Percentiles rank a stretch among this genome's conserved stretches.
Conservation (phyloP, 1,140 invertebrate genomes). For the Heliconius himera region DNA sequence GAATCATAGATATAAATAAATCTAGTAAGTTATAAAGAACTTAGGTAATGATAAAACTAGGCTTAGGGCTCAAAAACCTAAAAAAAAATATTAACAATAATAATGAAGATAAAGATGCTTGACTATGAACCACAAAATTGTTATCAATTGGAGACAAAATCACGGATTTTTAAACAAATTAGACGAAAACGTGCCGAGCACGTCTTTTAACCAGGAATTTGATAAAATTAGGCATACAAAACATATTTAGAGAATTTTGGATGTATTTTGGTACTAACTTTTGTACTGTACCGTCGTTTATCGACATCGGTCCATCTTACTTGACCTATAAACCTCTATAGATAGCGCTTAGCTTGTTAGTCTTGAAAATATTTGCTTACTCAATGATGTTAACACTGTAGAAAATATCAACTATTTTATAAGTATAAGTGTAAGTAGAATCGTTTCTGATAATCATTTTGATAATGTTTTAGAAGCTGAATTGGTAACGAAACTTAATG, state of each 20-base stretch:
- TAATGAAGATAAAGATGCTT: neutral
- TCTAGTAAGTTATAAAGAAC: neutral
- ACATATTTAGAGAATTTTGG: constrained; percentile 46
- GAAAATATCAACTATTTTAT: constrained; percentile 65
- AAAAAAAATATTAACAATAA: neutral
- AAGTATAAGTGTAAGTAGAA: constrained; percentile 59
- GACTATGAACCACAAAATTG: neutral
- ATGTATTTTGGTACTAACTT: constrained; percentile 77
- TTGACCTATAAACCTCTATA: constrained; percentile 61
- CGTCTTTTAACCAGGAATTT: constrained; percentile 14
- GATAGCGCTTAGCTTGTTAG: constrained; percentile 70
- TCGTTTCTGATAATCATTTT: constrained; percentile 54
- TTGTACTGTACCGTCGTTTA: constrained; percentile 70
- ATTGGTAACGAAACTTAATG: constrained; percentile 31
- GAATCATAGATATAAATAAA: neutral
- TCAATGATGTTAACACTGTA: constrained; percentile 62
- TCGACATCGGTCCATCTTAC: constrained; percentile 67
- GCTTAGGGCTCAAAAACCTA: neutral
- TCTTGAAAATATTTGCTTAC: constrained; percentile 58
- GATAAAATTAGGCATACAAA: constrained; percentile 25
- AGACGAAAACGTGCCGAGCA: constrained; percentile 13
- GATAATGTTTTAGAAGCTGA: constrained; percentile 44
- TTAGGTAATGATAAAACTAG: neutral
- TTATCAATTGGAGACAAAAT: neutral
- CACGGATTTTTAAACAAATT: constrained; percentile 5